A percentile compares a stretch with the other conserved stretches of the same genome.
These are phyloP conservation scores for Sphaerophoria taeniata DNA, from an alignment of 2,888 invertebrate genomes.

Conservation along the genomic window DNA sequence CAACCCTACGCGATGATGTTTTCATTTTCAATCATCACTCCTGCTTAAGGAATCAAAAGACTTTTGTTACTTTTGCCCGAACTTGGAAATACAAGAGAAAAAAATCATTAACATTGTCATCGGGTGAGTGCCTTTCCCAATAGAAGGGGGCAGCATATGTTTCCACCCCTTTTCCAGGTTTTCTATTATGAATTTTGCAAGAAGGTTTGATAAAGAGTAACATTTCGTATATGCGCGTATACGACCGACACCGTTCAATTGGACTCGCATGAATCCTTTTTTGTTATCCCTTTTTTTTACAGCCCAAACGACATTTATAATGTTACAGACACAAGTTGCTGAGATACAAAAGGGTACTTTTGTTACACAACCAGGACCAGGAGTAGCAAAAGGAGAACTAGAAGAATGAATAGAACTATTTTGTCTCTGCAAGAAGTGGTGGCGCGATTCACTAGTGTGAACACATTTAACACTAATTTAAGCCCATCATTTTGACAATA, in stretches of 20 bases:
- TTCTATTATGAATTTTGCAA: conserved; percentile 27
- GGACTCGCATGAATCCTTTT: conserved; percentile 73
- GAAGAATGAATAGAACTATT: conserved; percentile 53
- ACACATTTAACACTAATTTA: conserved; percentile 72
- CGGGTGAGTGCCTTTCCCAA: conserved; percentile 61
- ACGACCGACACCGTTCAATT: conserved; percentile 50
- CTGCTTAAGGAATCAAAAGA: conserved; percentile 41
- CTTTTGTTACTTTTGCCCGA: conserved; percentile 43
- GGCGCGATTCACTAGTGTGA: conserved; percentile 67
- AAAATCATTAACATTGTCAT: conserved; percentile 71
- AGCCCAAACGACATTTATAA: conserved; percentile 45
- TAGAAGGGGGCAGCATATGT: conserved; percentile 67
- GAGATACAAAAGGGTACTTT: conserved; percentile 50
- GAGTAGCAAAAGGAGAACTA: conserved; percentile 68
- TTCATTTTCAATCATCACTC: conserved; percentile 63
- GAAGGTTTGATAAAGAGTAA: conserved; percentile 39
- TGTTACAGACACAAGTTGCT: conserved; percentile 38
- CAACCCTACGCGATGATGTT: conserved; percentile 64
- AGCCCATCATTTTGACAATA: conserved; percentile 69
- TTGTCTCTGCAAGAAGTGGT: too few relatives aligned
- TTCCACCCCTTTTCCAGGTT: conserved; percentile 61
- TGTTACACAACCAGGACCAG: conserved; percentile 66
- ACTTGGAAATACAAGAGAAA: conserved; percentile 28
- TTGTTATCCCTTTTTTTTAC: conserved; percentile 63
- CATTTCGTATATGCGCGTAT: conserved; percentile 9